A percentile compares a stretch with the other conserved stretches of the same genome.
Evolutionary conservation across 2,797 vertebrate genomes (phyloP).

Genomic region (Sebastes steindachneri): DNA sequence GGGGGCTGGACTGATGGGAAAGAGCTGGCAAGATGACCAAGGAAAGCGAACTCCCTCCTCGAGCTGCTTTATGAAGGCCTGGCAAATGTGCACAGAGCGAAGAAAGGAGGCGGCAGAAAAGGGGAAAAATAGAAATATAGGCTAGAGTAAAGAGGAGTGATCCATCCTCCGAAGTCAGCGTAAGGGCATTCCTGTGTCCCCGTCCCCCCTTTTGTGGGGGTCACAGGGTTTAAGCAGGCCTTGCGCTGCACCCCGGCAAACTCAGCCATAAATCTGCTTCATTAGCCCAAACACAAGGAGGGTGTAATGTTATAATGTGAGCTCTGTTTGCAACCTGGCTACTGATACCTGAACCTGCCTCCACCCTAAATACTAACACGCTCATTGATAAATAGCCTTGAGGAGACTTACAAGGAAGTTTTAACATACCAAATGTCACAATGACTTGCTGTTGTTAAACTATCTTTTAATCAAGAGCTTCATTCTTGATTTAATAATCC

Average conservation of each 20-base stretch:
- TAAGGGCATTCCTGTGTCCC: background rate
- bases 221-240: slow-evolving; percentile 46
- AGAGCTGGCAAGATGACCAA: slow-evolving; percentile 69
- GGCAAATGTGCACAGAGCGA: slow-evolving; percentile 61
- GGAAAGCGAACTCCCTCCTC: slow-evolving; percentile 68
- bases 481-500: slow-evolving; percentile 17
- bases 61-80: slow-evolving; percentile 76
- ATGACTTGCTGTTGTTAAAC: background rate
- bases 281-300: slow-evolving; percentile 64
- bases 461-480: slow-evolving; percentile 9
- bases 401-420: background rate
- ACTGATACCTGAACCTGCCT: slow-evolving; percentile 53
- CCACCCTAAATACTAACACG: slow-evolving; percentile 50
- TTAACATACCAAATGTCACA: background rate
- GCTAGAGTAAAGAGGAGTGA: slow-evolving; percentile 16
- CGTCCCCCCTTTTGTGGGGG: background rate
- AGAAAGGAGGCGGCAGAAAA: slow-evolving; percentile 35
- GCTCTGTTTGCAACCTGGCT: slow-evolving; percentile 56
- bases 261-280: slow-evolving; percentile 63
- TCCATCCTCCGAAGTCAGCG: slow-evolving; percentile 19
- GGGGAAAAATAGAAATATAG: slow-evolving; percentile 18
- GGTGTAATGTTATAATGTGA: slow-evolving; percentile 54
- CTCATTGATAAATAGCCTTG: slow-evolving; percentile 18
- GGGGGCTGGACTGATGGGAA: slow-evolving; percentile 83
- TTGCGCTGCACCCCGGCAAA: slow-evolving; percentile 47